Evolutionary conservation across 2,113 vertebrate genomes (phyloP), one percentile per base, ranked within the genome.

Genomic region (Silurus asotus): DNA sequence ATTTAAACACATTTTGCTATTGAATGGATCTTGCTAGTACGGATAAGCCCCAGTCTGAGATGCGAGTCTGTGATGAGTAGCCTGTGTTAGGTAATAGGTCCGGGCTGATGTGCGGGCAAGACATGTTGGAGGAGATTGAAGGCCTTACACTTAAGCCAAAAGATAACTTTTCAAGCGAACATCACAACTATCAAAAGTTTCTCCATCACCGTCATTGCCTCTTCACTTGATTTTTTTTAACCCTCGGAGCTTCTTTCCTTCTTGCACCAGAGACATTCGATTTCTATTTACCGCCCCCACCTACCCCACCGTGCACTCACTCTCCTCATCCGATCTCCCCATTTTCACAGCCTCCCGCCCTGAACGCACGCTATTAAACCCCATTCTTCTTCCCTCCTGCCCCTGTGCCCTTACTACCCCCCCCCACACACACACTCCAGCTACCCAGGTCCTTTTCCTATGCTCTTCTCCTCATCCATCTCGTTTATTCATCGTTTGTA

Each of bases 131-230:
- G 89, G 88, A 89, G 91, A 94, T 87, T 89, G 91, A 89, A 85
- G 91, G 89, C 92, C 93, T 94, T 92, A 93, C 91, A 91, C 91
- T 91, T 90, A 88, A 89, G 88, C 90, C 90, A 87, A 87, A 90
- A 91, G 91, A 90, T 90, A 94, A 95, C 93, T 94, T 94, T 95
- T 91, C 93, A 92, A 90, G 93, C 91, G 89, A 94, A 92, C 90
- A 87, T 90, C 92, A 92, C 91, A 93, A 92, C 94, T 93, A 94
- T 94, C 93, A 94, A 93, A 95, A 95, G 93, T 95, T 94, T 94
- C 93, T 94, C 93, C 91, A 94, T 94, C 94, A 94, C 92, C 92
- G 92, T 94, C 91, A 91, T 92, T 87, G 91, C 92, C 92, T 76
- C 91, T 89, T 90, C 92, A 92, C 91, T 93, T 92, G 87, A 83